These are phyloP conservation scores for Melitaea cinxia DNA, from an alignment of 1,140 invertebrate genomes.

Conservation along the genomic window DNA sequence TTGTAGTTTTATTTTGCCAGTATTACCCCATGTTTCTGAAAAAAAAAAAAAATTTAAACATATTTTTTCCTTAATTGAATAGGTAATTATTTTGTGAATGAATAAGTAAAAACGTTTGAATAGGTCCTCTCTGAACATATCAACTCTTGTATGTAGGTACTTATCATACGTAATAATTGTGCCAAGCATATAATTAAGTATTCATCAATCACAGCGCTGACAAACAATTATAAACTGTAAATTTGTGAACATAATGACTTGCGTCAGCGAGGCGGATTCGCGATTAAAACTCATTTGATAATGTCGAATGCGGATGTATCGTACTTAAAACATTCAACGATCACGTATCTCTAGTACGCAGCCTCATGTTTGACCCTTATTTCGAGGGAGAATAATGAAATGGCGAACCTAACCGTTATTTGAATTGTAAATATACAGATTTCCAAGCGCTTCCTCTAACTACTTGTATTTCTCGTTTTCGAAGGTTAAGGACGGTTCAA, in stretches of 20 bases:
- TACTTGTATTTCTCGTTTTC: background rate
- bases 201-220: too few species aligned
- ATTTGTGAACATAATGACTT: background rate
- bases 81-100: too few species aligned
- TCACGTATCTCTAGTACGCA: background rate
- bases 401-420: background rate
- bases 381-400: background rate
- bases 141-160: too few species aligned
- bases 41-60: too few species aligned
- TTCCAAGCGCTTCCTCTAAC: background rate
- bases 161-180: too few species aligned
- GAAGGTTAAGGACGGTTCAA: background rate
- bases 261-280: background rate
- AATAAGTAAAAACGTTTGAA: too few species aligned
- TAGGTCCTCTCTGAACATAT: too few species aligned
- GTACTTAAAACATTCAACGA: background rate
- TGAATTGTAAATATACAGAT: conserved; percentile 3
- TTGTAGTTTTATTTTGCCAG: too few species aligned
- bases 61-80: too few species aligned
- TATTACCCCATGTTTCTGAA: too few species aligned
- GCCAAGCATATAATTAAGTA: background rate
- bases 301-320: background rate
- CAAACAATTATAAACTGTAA: too few species aligned
- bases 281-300: background rate
- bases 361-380: conserved; percentile 1